A percentile compares a stretch with the other conserved stretches of the same genome.
These are phyloP conservation scores for Sternotherus odoratus DNA, from an alignment of 2,797 vertebrate genomes.

Conservation along the genomic window DNA sequence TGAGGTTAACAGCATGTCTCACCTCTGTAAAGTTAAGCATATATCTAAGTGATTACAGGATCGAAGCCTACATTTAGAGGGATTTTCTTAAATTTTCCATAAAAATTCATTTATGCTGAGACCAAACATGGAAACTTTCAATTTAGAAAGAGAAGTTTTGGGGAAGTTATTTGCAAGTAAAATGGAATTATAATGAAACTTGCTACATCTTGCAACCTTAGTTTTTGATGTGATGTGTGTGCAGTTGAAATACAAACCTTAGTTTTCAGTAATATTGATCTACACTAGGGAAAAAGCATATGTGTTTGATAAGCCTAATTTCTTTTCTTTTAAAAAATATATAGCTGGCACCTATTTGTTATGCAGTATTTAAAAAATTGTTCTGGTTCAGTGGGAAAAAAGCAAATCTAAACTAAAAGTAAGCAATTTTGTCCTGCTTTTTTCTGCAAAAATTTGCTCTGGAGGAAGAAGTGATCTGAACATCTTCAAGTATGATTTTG, in stretches of 20 bases:
- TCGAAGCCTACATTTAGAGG: neutral
- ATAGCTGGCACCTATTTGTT: slow-evolving; percentile 25
- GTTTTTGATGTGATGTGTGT: neutral
- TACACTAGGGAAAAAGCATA: neutral
- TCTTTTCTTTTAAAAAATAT: slow-evolving; percentile 42
- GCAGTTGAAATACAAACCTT: neutral
- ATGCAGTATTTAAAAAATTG: slow-evolving; percentile 45
- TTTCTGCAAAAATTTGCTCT: slow-evolving; percentile 64
- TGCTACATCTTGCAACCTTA: neutral
- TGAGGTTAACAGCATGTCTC: neutral
- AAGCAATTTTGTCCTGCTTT: slow-evolving; percentile 49
- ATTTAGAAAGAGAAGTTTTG: neutral
- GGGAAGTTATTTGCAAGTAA: neutral
- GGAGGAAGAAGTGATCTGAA: slow-evolving; percentile 56
- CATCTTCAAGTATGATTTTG: slow-evolving; percentile 71
- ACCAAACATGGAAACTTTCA: neutral
- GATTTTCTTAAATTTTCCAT: neutral
- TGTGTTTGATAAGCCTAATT: slow-evolving; percentile 27
- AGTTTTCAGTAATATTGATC: slow-evolving; percentile 1
- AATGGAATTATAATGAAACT: neutral
- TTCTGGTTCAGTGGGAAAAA: slow-evolving; percentile 52
- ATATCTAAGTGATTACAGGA: neutral
- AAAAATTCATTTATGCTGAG: neutral
- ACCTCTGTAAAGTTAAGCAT: neutral
- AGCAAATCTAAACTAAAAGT: slow-evolving; percentile 71